Percentiles rank a stretch among this genome's conserved stretches.
phyloP scores from a whole-genome alignment of 2,113 vertebrate species.

The Microcebus lehilahytsara region DNA sequence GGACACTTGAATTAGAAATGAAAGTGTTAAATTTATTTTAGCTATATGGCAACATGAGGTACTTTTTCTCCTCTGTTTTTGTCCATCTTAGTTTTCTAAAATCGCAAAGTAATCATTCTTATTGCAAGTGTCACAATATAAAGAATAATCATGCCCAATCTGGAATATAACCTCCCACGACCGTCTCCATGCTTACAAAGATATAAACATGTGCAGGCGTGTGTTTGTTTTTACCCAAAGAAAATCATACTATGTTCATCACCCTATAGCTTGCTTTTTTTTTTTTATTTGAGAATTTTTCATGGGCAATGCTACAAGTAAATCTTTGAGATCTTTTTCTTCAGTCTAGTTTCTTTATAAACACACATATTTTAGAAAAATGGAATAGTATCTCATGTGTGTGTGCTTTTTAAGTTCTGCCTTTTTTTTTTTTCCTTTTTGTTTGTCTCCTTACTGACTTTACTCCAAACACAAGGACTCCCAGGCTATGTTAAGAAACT shows the following conservation, averaged over 20 bases:
- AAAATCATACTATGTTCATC: background rate
- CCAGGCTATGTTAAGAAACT: background rate
- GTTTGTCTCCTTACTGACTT: background rate
- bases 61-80: background rate
- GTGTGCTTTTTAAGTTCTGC: background rate
- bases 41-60: background rate
- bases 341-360: background rate
- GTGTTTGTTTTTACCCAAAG: background rate
- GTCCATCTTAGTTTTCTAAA: background rate
- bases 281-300: background rate
- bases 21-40: background rate
- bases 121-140: background rate
- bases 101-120: background rate
- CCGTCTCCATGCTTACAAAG: background rate
- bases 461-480: background rate
- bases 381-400: background rate
- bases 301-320: background rate
- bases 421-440: background rate
- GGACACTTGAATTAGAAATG: background rate
- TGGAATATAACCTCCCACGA: background rate
- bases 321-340: background rate
- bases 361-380: background rate
- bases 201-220: background rate
- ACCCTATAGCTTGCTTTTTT: background rate
- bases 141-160: background rate